phyloP scores from a whole-genome alignment of 2,888 invertebrate species.

The Ommatoiulus sabulosus region DNA sequence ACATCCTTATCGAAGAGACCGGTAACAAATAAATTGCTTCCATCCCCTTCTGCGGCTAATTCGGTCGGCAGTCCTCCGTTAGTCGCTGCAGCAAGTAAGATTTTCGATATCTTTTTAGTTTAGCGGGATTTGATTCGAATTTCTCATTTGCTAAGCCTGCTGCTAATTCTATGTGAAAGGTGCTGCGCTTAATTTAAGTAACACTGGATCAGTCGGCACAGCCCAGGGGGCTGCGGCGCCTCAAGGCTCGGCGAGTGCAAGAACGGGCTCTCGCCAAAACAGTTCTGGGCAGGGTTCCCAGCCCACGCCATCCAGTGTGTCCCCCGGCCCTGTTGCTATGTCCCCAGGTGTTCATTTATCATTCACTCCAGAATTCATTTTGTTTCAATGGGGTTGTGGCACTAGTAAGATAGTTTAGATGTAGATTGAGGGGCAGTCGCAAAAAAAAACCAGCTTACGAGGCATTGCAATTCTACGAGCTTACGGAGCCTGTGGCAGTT shows the following conservation, averaged over 20 bases:
- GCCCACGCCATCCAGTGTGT: slow-evolving; percentile 51
- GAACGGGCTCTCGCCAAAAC: slow-evolving; percentile 15
- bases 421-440: too few relatives aligned
- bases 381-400: not conserved
- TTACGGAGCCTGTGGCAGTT: too few relatives aligned
- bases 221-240: not conserved
- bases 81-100: not conserved
- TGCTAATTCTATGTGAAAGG: slow-evolving; percentile 19
- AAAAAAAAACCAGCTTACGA: too few relatives aligned
- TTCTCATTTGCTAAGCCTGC: not conserved
- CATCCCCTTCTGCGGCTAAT: not conserved
- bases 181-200: slow-evolving; percentile 22
- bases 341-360: slow-evolving; percentile 55
- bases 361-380: not conserved
- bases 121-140: not conserved
- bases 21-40: not conserved
- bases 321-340: slow-evolving; percentile 55
- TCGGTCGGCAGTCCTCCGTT: not conserved
- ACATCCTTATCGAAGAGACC: not conserved
- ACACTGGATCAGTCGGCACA: not conserved
- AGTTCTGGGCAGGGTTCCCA: slow-evolving; percentile 40
- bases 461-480: too few relatives aligned
- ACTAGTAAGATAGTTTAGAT: too few relatives aligned
- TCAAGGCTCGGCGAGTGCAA: not conserved
- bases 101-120: not conserved